Evolutionary conservation across 2,113 vertebrate genomes (phyloP), one percentile per base, ranked within the genome.

Genomic region (Dasyurus viverrinus): DNA sequence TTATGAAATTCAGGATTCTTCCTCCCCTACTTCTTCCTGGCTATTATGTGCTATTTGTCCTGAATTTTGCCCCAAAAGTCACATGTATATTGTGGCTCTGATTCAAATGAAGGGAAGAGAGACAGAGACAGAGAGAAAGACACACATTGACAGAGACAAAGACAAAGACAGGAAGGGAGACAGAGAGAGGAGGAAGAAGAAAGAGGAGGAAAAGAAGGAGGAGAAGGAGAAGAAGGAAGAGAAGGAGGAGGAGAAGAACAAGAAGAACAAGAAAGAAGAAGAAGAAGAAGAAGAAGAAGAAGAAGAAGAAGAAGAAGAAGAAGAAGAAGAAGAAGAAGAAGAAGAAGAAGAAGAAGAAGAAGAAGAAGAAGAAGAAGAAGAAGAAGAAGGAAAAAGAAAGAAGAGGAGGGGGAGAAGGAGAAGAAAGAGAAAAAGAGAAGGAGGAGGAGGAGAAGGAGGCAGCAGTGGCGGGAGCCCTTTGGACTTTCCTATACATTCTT

Each of bases 341-440:
- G 25, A 27, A 27, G 26, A 7, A 27, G 8, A 7, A 27, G 26
- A 9, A 57, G 55, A 9, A 10, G 25, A 9, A 8, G 25, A 26
- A 25, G 24, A 26, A 57, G 54, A 8, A 57, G 25, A 8, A 26
- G 25, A 1, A 8, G 8, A 9, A 27, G 25, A 10, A 26, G 26
- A 2, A 27, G 25, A 10, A 27, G 55, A 11, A 11, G 2, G 2
- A 1, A 8, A 1, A 11, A 9, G 3, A 0, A 9, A 12, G 11
- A 9, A 3, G 3, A 4, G 3, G 12, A 12, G 1, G 16, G 14
- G 12, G 3, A 2, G 16, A 36, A 22, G 3, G 5, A 8, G 11
- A 27, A 27, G 11, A 60, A 1, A 10, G 12, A 16, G 14, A 5
- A 8, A 16, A 36, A 30, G 10, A 60, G 10, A 10, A 3, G 3